A percentile compares a stretch with the other conserved stretches of the same genome.
phyloP scores from a whole-genome alignment of 2,113 vertebrate genomes.

The Monopterus albus region DNA sequence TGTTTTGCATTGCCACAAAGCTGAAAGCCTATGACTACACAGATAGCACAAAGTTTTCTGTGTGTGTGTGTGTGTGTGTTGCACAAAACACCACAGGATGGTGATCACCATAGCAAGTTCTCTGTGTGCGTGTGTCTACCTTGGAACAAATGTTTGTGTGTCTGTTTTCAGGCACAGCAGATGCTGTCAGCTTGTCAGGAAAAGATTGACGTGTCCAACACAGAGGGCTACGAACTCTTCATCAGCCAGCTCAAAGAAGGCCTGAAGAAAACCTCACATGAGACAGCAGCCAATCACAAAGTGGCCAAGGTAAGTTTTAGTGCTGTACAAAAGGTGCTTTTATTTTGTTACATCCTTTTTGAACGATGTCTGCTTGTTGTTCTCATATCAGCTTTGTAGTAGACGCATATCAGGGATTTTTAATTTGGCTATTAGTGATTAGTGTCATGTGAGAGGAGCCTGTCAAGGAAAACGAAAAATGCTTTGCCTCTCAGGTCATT shows the following conservation, averaged over 20 bases:
- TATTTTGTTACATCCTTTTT: background rate
- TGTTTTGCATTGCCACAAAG: too few relatives aligned
- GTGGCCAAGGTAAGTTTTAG: conserved; percentile 93
- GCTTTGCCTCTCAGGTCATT: too few relatives aligned
- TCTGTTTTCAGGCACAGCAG: conserved; percentile 90
- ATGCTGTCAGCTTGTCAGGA: conserved; percentile 95
- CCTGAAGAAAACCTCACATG: conserved; percentile 98
- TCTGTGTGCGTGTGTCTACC: background rate
- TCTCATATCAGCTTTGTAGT: background rate
- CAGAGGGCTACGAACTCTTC: conserved; percentile 96
- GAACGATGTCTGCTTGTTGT: background rate
- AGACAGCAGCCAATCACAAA: conserved; percentile 99
- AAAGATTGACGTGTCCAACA: conserved; percentile 96
- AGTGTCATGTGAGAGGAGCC: too few relatives aligned
- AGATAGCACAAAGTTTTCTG: too few relatives aligned
- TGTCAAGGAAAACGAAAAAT: too few relatives aligned
- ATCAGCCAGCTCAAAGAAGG: conserved; percentile 98
- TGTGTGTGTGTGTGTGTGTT: too few relatives aligned
- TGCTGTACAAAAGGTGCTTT: background rate
- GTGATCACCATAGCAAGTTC: background rate
- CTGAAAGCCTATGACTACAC: too few relatives aligned
- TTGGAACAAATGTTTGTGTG: background rate
- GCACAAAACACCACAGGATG: background rate
- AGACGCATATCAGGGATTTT: too few relatives aligned
- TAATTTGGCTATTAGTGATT: too few relatives aligned